These are phyloP conservation scores for Tetrao urogallus DNA, from an alignment of 2,113 vertebrate genomes.

Conservation along the genomic window DNA sequence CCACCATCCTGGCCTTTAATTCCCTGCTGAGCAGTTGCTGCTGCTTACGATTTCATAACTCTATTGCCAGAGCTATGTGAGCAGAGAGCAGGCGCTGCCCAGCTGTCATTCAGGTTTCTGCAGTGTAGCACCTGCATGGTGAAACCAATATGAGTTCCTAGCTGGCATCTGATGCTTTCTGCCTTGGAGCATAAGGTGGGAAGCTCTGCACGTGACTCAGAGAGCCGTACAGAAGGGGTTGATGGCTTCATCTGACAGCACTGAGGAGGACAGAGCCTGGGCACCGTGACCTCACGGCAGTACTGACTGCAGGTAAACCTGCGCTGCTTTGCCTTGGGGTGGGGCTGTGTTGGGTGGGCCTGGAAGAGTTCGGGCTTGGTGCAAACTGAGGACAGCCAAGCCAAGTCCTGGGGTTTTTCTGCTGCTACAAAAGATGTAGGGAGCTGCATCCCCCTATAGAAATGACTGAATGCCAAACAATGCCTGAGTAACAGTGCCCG, in stretches of 20 bases:
- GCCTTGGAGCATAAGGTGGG: neutral
- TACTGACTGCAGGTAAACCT: neutral
- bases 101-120: neutral
- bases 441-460: neutral
- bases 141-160: neutral
- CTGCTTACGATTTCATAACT: neutral
- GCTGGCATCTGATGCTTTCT: neutral
- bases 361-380: neutral
- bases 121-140: rapidly evolving
- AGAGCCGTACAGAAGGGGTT: neutral
- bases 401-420: neutral
- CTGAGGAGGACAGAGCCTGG: neutral
- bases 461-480: neutral
- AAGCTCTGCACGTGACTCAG: neutral
- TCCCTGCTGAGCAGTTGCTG: neutral
- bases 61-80: neutral
- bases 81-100: neutral
- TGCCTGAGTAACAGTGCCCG: neutral
- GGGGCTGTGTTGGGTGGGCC: neutral
- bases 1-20: neutral
- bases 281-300: rapidly evolving
- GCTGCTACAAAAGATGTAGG: rapidly evolving
- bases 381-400: neutral
- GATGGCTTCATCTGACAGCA: neutral
- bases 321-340: rapidly evolving